Conservation (phyloP, 2,888 invertebrate species). For the Cheilosia variabilis region DNA sequence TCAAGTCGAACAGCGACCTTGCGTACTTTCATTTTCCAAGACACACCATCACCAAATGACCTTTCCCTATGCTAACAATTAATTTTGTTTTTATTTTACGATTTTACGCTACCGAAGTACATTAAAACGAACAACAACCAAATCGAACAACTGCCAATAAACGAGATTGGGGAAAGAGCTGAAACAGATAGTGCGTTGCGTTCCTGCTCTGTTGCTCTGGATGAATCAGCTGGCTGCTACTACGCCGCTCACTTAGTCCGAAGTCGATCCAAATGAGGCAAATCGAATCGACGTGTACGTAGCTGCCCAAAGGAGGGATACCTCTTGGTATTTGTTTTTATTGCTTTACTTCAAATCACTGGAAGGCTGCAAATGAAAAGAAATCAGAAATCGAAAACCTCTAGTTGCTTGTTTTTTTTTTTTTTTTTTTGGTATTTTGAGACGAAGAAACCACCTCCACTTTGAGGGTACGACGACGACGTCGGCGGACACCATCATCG, state of each 20-base stretch:
- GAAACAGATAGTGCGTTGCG: conserved; percentile 23
- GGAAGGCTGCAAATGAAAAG: conserved; percentile 69
- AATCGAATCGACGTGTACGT: conserved; percentile 39
- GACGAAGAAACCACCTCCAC: conserved; percentile 51
- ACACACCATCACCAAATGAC: conserved; percentile 67
- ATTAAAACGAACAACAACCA: conserved; percentile 35
- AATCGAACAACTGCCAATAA: conserved; percentile 32
- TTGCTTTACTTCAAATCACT: conserved; percentile 45
- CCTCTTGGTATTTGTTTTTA: conserved; percentile 32
- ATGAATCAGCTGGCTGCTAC: conserved; percentile 62
- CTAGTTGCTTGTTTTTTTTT: background rate
- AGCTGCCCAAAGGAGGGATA: conserved; percentile 37
- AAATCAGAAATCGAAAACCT: conserved; percentile 72
- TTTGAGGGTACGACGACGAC: background rate
- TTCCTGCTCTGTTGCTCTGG: conserved; percentile 19
- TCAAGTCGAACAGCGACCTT: conserved; percentile 63
- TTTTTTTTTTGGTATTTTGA: background rate
- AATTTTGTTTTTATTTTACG: conserved; percentile 55
- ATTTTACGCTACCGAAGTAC: conserved; percentile 64
- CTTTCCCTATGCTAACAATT: conserved; percentile 71
- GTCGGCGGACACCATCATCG: conserved; percentile 12
- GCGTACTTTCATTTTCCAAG: conserved; percentile 71
- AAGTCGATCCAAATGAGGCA: conserved; percentile 56
- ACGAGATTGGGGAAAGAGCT: conserved; percentile 54
- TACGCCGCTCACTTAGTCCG: conserved; percentile 52